Percentiles rank a stretch among this genome's conserved stretches.
phyloP scores from a whole-genome alignment of 2,888 invertebrate genomes.

The Aromia moschata region DNA sequence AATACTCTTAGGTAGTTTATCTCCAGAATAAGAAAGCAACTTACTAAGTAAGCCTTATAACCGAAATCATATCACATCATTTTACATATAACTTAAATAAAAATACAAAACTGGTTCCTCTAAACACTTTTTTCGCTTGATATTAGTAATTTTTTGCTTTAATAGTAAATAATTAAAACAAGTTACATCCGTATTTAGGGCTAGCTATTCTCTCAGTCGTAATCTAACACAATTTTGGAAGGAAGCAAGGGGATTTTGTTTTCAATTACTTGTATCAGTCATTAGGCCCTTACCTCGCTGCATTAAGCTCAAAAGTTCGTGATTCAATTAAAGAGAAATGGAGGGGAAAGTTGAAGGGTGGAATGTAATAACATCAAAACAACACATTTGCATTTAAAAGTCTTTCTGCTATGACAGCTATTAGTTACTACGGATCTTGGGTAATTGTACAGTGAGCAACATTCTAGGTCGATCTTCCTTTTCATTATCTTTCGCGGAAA shows the following conservation, averaged over 20 bases:
- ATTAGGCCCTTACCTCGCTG: background rate
- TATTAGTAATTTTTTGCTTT: no score
- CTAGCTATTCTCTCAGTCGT: background rate
- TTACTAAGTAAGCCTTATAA: no score
- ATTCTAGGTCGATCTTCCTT: background rate
- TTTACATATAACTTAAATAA: no score
- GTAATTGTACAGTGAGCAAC: background rate
- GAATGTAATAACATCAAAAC: slow-evolving; percentile 1
- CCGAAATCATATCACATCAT: no score
- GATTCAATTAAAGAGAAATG: slow-evolving; percentile 4
- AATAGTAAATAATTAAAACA: no score
- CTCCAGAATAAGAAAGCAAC: no score
- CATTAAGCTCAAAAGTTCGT: background rate
- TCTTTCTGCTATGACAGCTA: background rate
- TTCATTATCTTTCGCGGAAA: no score
- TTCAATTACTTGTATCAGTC: slow-evolving; percentile 1
- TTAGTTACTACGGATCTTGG: background rate
- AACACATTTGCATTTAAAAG: slow-evolving; percentile 1
- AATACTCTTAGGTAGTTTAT: no score
- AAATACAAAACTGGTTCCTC: no score
- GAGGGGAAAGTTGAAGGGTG: slow-evolving; percentile 1
- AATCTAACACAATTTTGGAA: background rate
- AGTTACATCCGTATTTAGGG: no score
- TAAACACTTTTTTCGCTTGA: no score
- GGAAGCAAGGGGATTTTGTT: background rate